These are phyloP conservation scores for Catocala fraxini DNA, from an alignment of 2,888 invertebrate genomes.

Conservation along the genomic window DNA sequence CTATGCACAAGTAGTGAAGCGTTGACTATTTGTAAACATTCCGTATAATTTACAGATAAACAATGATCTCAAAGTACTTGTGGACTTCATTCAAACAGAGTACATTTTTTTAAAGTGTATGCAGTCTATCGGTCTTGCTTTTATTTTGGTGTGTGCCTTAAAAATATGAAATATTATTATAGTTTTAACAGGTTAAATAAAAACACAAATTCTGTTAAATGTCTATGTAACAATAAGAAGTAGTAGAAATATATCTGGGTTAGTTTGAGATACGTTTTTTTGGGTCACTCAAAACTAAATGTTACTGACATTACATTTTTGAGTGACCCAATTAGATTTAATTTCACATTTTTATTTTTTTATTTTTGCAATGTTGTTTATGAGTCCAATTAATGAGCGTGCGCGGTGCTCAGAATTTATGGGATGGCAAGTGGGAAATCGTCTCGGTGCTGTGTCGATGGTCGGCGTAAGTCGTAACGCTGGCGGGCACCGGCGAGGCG, in stretches of 20 bases:
- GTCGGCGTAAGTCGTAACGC: slow-evolving; percentile 45
- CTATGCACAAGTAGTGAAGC: no score
- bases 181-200: no score
- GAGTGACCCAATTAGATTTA: neutral
- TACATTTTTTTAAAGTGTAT: neutral
- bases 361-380: slow-evolving; percentile 8
- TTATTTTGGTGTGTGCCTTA: neutral
- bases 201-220: no score
- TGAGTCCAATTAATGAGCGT: slow-evolving; percentile 50
- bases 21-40: no score
- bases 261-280: no score
- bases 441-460: slow-evolving; percentile 44
- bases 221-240: no score
- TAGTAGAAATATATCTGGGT: no score
- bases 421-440: slow-evolving; percentile 43
- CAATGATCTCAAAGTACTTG: neutral
- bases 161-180: no score
- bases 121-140: neutral
- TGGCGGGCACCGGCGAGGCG: slow-evolving; percentile 62
- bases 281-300: no score
- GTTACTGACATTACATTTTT: no score
- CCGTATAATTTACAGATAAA: no score
- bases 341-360: no score
- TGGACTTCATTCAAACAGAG: neutral
- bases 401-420: slow-evolving; percentile 49